A percentile compares a stretch with the other conserved stretches of the same genome.
These are phyloP conservation scores for Epirrita christyi DNA, from an alignment of 2,888 invertebrate genomes.

Conservation along the genomic window DNA sequence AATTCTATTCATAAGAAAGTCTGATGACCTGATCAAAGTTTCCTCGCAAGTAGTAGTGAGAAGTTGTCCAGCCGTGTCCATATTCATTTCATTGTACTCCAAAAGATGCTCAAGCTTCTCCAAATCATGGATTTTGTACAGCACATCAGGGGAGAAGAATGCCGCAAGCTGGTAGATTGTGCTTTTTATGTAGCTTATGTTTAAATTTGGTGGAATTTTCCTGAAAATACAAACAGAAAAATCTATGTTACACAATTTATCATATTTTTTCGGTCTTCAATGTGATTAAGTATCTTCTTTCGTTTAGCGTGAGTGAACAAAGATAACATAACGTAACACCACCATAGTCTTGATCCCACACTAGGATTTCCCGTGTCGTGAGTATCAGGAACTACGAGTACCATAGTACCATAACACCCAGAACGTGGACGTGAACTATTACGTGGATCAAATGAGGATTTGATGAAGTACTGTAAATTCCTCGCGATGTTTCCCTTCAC, in stretches of 20 bases:
- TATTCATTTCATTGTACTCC: slow-evolving; percentile 50
- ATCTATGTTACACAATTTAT: neutral
- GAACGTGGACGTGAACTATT: too few species aligned
- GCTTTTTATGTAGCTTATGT: slow-evolving; percentile 41
- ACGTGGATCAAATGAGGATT: too few species aligned
- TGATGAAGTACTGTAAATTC: too few species aligned
- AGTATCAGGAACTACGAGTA: too few species aligned
- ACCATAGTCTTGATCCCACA: too few species aligned
- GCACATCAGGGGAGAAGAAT: slow-evolving; percentile 55
- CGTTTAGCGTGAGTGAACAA: too few species aligned
- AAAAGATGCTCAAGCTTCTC: slow-evolving; percentile 51
- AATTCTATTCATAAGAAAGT: neutral
- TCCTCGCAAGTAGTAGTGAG: slow-evolving; percentile 61
- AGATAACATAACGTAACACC: too few species aligned
- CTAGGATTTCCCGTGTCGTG: too few species aligned
- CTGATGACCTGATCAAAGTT: slow-evolving; percentile 55
- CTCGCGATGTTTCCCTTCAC: too few species aligned
- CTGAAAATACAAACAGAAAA: slow-evolving; percentile 41
- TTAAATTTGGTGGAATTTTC: slow-evolving; percentile 50
- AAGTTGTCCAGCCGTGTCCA: slow-evolving; percentile 47
- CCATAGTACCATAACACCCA: too few species aligned
- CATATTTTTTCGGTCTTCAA: too few species aligned
- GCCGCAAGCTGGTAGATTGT: slow-evolving; percentile 57
- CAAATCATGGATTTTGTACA: slow-evolving; percentile 47
- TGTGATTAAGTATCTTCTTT: too few species aligned